These are phyloP conservation scores for Ranitomeya imitator DNA, from an alignment of 2,113 vertebrate species.

Conservation along the genomic window DNA sequence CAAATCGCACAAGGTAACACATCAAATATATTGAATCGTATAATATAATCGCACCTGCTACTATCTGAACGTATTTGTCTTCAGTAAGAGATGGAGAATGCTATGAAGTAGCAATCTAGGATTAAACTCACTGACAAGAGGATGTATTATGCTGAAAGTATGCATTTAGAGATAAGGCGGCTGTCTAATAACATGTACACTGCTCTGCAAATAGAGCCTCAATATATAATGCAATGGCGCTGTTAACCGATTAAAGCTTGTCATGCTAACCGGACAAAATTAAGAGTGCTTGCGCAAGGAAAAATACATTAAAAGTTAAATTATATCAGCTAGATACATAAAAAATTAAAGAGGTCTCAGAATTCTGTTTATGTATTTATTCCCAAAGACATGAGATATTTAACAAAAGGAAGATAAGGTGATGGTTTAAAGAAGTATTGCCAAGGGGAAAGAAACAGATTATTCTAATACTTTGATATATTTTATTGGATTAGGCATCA, in stretches of 20 bases:
- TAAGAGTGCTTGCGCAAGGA: constrained; percentile 7
- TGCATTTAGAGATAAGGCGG: constrained; percentile 44
- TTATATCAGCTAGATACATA: constrained; percentile 34
- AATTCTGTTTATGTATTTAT: constrained; percentile 41
- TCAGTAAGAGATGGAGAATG: constrained; percentile 16
- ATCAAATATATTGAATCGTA: background rate
- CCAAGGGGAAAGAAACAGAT: constrained; percentile 36
- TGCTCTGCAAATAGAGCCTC: constrained; percentile 17
- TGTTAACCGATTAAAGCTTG: constrained; percentile 35
- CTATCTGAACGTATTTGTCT: constrained; percentile 42
- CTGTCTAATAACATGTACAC: constrained; percentile 43
- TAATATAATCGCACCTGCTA: constrained; percentile 22
- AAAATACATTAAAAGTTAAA: constrained; percentile 32
- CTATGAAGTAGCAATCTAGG: constrained; percentile 53
- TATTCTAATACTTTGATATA: constrained; percentile 38
- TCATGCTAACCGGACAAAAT: constrained; percentile 29
- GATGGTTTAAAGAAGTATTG: constrained; percentile 15
- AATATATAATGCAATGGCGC: constrained; percentile 26
- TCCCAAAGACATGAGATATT: constrained; percentile 38
- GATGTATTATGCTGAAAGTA: constrained; percentile 46
- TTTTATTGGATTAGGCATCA: constrained; percentile 51
- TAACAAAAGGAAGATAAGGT: constrained; percentile 40
- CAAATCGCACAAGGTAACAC: background rate
- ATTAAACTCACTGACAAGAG: constrained; percentile 51
- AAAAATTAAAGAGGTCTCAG: constrained; percentile 12